Percentiles rank a stretch among this genome's conserved stretches.
These are phyloP conservation scores for Cephus pygmeus DNA, from an alignment of 2,888 invertebrate genomes.

Conservation along the genomic window DNA sequence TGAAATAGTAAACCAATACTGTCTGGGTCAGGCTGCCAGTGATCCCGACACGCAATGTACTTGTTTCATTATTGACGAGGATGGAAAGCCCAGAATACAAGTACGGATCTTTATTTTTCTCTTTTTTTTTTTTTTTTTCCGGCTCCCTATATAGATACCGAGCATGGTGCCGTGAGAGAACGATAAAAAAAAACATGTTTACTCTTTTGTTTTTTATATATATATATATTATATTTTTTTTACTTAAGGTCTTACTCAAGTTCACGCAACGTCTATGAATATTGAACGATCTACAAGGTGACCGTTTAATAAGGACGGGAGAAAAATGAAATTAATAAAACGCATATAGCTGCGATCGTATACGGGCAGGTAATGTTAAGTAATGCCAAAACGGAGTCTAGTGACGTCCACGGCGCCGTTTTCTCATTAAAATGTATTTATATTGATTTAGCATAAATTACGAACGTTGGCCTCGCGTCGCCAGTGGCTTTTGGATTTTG, in stretches of 20 bases:
- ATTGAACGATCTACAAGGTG: not conserved
- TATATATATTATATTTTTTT: not conserved
- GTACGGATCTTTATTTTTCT: not conserved
- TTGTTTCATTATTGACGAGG: not conserved
- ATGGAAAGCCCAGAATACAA: not conserved
- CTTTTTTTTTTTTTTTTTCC: not conserved
- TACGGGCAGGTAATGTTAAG: not conserved
- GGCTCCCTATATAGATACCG: not conserved
- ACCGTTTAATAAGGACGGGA: not conserved
- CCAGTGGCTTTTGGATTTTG: not conserved
- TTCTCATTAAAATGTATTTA: not conserved
- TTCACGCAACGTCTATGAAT: not conserved
- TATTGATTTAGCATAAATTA: slow-evolving; percentile 1
- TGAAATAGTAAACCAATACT: slow-evolving; percentile 1
- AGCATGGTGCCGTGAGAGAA: no score
- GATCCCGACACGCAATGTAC: not conserved
- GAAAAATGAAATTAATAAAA: not conserved
- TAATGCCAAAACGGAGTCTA: not conserved
- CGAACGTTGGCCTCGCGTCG: not conserved
- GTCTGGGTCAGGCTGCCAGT: not conserved
- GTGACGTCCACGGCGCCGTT: not conserved
- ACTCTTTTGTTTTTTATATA: no score
- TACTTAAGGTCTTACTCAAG: not conserved
- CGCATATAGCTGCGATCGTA: not conserved
- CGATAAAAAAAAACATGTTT: no score